These are phyloP conservation scores for Diaperis boleti DNA, from an alignment of 2,888 invertebrate genomes.

Conservation along the genomic window DNA sequence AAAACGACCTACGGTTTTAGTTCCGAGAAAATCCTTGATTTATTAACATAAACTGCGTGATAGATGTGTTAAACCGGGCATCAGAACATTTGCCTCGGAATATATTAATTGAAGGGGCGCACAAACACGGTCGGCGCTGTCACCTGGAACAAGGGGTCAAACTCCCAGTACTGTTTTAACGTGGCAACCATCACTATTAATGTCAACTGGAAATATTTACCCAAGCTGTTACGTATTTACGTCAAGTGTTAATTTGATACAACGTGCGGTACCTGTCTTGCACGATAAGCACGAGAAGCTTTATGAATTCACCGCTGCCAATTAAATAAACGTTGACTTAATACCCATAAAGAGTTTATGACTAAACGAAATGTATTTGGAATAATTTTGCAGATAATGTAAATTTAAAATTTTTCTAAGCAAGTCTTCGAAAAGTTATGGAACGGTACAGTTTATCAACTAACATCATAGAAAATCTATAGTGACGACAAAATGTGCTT, in stretches of 20 bases:
- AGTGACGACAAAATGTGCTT: too few species aligned
- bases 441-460: too few species aligned
- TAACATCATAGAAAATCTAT: too few species aligned
- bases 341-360: constrained; percentile 11
- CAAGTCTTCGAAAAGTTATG: too few species aligned
- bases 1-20: constrained; percentile 22
- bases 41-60: constrained; percentile 39
- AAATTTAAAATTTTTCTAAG: not conserved
- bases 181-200: constrained; percentile 29
- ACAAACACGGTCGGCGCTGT: constrained; percentile 23
- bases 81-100: constrained; percentile 32
- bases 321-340: constrained; percentile 10
- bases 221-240: constrained; percentile 25
- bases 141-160: constrained; percentile 30
- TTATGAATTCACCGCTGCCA: constrained; percentile 9
- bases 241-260: constrained; percentile 37
- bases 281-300: not conserved
- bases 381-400: not conserved
- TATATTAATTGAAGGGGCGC: constrained; percentile 37
- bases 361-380: not conserved
- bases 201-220: constrained; percentile 37
- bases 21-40: constrained; percentile 41
- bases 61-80: constrained; percentile 34
- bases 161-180: constrained; percentile 32
- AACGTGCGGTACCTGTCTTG: constrained; percentile 24